Percentiles rank a stretch among this genome's conserved stretches.
Evolutionary conservation across 2,888 invertebrate species (phyloP).

Genomic region (Noctua janthina): DNA sequence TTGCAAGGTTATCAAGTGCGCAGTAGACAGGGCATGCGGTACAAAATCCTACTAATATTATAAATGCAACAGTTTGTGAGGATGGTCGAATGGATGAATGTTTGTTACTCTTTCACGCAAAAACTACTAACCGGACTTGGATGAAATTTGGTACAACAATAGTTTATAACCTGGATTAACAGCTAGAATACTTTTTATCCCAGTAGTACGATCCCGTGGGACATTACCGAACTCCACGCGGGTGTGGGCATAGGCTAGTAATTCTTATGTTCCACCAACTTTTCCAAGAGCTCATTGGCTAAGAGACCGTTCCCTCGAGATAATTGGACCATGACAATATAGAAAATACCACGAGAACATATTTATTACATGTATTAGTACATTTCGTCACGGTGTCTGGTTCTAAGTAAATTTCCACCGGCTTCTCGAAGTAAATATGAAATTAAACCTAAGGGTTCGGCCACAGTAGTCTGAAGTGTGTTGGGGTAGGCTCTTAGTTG

Average conservation of each 20-base stretch:
- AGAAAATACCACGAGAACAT: conserved; percentile 22
- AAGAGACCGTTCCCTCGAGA: not conserved
- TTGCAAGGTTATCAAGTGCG: no score
- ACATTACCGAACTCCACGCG: no score
- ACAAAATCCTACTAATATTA: no score
- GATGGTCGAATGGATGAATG: no score
- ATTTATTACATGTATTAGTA: conserved; percentile 39
- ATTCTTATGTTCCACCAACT: not conserved
- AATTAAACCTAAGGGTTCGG: conserved; percentile 24
- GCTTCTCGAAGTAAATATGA: conserved; percentile 18
- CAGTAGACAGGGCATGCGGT: no score
- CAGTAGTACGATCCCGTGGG: no score
- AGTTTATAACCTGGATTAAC: no score
- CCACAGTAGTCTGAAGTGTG: conserved; percentile 6
- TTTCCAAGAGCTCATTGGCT: not conserved
- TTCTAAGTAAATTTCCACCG: conserved; percentile 34
- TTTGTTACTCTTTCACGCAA: no score
- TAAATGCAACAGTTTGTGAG: no score
- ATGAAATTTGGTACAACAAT: no score
- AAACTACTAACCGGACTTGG: no score
- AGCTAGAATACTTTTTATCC: no score
- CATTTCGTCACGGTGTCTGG: conserved; percentile 39
- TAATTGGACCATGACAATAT: conserved; percentile 35
- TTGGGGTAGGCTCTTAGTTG: not conserved
- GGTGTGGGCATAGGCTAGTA: not conserved